Evolutionary conservation across 2,888 invertebrate species (phyloP), one percentile per base, ranked within the genome.

Genomic region (Eristalis intricaria): DNA sequence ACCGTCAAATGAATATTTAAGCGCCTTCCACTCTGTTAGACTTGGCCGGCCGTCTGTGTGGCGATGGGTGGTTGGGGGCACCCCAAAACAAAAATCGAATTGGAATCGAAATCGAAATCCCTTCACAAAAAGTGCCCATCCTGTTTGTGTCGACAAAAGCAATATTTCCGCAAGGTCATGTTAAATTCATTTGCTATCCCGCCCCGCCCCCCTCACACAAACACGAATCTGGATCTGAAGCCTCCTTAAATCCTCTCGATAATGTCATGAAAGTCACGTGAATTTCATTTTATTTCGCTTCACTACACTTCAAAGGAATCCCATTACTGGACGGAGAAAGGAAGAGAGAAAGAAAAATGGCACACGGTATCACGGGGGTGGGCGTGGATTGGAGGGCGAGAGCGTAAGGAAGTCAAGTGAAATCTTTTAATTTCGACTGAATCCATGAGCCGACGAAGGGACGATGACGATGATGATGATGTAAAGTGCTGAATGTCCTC

Each of bases 241-340:
- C 32, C 8, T 11, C n/a, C 29, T 15, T 70, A 70, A 70, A 70
- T 70, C 26, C 26, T 26, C 70, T 38, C 35, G 38, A 70, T 70
- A 60, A 70, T 40, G 60, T 40, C 60, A 70, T 60, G 38, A 19
- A 43, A 71, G 71, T 63, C 71, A 71, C 61, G 61, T 71, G 26
- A 71, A 71, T 29, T 65, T 50, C 50, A 65, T 32, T 35, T 65
- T 74, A 38, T 10, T 65, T 65, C 74, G 23, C 50, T 65, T 74
- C 74, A 74, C 5, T 38, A 32, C 43, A 74, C 64, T 64, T 64
- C 56, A 71, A 71, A 70, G 61, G 71, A 61, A 71, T 71, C 71
- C 61, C 32, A 56, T 74, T 64, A 65, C 40, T 22, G 63, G 26
- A 13, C 19, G 23, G 5, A 13, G 32, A 32, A n/a, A n/a, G n/a